phyloP scores from a whole-genome alignment of 2,113 vertebrate species.

The Thalassoma bifasciatum region DNA sequence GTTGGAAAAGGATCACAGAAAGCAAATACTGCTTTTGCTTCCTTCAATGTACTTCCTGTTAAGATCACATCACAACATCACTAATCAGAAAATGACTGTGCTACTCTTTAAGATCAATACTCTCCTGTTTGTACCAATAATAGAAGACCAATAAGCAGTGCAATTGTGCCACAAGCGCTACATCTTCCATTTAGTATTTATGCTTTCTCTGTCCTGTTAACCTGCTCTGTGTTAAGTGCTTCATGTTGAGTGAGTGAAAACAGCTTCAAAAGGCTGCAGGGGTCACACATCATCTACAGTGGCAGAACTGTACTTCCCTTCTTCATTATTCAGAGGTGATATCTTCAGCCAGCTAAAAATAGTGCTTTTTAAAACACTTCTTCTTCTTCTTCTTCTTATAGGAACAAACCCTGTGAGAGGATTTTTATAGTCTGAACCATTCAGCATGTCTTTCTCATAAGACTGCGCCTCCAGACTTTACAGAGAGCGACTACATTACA shows the following conservation, averaged over 20 bases:
- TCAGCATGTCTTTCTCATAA: slow-evolving; percentile 49
- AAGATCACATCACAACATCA: too few relatives aligned
- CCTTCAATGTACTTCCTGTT: not conserved
- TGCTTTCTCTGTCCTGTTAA: not conserved
- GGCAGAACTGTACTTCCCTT: slow-evolving; percentile 24
- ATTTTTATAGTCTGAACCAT: slow-evolving; percentile 52
- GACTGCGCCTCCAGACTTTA: slow-evolving; percentile 24
- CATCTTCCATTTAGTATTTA: not conserved
- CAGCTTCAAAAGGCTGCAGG: slow-evolving; percentile 28
- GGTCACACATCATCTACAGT: slow-evolving; percentile 20
- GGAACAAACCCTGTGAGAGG: slow-evolving; percentile 55
- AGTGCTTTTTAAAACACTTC: slow-evolving; percentile 62
- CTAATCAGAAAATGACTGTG: not conserved
- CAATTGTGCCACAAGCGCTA: not conserved
- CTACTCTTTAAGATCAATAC: not conserved
- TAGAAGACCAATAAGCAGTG: not conserved
- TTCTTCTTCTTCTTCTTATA: slow-evolving; percentile 65
- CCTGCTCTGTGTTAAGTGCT: not conserved
- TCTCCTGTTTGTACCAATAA: not conserved
- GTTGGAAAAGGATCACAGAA: too few relatives aligned
- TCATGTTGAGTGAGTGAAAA: slow-evolving; percentile 13
- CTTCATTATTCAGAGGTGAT: slow-evolving; percentile 60
- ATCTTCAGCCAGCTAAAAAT: slow-evolving; percentile 62
- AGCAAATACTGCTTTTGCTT: not conserved
- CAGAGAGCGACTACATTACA: slow-evolving; percentile 16